These are phyloP conservation scores for Xanthostigma xanthostigma DNA, from an alignment of 2,888 invertebrate genomes.

Conservation along the genomic window DNA sequence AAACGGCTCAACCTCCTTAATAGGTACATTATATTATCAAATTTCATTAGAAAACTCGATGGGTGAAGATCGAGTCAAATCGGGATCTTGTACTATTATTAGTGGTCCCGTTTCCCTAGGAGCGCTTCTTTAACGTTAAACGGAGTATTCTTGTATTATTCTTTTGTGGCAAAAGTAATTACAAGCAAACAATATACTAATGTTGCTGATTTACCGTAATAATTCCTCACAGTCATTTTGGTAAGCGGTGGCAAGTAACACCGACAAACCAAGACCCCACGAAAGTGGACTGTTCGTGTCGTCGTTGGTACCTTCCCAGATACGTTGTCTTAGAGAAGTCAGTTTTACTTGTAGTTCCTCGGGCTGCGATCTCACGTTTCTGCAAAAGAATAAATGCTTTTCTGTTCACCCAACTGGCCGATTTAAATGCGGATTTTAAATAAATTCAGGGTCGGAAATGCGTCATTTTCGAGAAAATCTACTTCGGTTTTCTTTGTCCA, in stretches of 20 bases:
- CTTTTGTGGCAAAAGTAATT: not conserved
- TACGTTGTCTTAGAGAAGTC: slow-evolving; percentile 49
- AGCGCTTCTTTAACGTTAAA: no score
- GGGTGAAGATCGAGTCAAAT: no score
- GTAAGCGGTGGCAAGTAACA: slow-evolving; percentile 36
- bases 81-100: no score
- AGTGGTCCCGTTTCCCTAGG: no score
- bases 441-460: no score
- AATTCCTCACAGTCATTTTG: slow-evolving; percentile 42
- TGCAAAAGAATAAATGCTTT: not conserved
- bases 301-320: slow-evolving; percentile 49
- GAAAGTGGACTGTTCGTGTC: slow-evolving; percentile 40
- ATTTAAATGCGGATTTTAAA: not conserved
- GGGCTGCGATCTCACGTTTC: slow-evolving; percentile 26
- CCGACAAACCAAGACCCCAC: slow-evolving; percentile 50
- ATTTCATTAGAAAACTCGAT: no score
- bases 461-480: no score
- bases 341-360: slow-evolving; percentile 52
- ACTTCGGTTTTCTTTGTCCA: no score
- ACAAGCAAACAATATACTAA: slow-evolving; percentile 5
- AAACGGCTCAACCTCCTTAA: no score
- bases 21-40: no score
- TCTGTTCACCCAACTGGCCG: not conserved
- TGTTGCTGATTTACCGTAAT: slow-evolving; percentile 30
- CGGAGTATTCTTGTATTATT: no score